These are phyloP conservation scores for Loriculus beryllinus DNA, from an alignment of 2,797 vertebrate species.

Conservation along the genomic window DNA sequence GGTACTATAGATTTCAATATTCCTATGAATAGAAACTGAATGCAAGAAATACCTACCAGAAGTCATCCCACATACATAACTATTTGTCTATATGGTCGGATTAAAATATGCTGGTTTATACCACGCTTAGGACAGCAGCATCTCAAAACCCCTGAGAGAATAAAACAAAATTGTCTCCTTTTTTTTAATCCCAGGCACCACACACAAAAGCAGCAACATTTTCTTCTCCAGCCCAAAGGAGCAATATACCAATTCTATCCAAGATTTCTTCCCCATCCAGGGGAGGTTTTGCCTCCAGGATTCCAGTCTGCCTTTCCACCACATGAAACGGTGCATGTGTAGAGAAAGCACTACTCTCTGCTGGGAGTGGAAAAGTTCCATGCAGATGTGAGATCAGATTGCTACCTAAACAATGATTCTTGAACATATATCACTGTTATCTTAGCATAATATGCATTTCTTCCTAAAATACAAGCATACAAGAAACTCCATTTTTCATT, in stretches of 20 bases:
- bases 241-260: accelerated
- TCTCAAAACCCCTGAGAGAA: neutral
- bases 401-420: neutral
- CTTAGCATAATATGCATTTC: accelerated
- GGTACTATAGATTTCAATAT: neutral
- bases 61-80: neutral
- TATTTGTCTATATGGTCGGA: accelerated
- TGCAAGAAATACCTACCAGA: neutral
- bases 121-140: accelerated
- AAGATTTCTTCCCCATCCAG: accelerated
- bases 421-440: accelerated
- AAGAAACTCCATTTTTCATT: neutral
- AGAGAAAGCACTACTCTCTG: neutral
- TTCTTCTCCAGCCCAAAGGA: neutral
- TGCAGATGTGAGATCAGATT: accelerated
- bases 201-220: neutral
- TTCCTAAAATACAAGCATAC: neutral
- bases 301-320: neutral
- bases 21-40: accelerated
- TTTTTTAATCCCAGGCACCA: neutral
- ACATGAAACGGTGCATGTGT: accelerated
- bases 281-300: neutral
- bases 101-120: neutral
- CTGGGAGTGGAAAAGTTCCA: accelerated
- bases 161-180: neutral